These are phyloP conservation scores for Crotophaga sulcirostris DNA, from an alignment of 2,113 vertebrate species.

Conservation along the genomic window DNA sequence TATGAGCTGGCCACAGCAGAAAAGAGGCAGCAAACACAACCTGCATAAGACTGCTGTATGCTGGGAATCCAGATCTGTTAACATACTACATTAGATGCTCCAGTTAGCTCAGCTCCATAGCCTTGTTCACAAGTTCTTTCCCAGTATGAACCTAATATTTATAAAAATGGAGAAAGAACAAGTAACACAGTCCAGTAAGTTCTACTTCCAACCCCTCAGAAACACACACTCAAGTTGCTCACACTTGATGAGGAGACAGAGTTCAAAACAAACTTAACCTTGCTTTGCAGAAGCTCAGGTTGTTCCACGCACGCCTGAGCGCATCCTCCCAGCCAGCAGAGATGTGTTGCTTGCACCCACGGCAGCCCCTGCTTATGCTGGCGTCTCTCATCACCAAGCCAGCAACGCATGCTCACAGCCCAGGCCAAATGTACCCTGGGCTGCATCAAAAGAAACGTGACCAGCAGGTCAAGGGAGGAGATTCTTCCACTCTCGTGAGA, in stretches of 20 bases:
- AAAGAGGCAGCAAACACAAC: neutral
- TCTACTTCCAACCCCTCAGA: neutral
- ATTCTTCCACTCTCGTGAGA: too few species aligned
- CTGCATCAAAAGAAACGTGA: too few species aligned
- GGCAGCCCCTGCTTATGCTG: neutral
- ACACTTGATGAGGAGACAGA: neutral
- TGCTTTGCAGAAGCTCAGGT: fast-evolving
- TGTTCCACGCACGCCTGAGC: fast-evolving
- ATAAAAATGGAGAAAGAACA: neutral
- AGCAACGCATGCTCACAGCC: too few species aligned
- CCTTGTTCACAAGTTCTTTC: neutral
- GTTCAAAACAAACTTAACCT: neutral
- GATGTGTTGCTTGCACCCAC: neutral
- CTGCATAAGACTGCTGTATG: fast-evolving
- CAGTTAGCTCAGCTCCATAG: neutral
- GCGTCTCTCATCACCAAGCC: neutral
- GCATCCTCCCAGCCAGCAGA: neutral
- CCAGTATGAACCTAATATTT: fast-evolving
- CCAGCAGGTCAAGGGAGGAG: too few species aligned
- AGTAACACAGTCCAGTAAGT: fast-evolving
- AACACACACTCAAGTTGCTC: neutral
- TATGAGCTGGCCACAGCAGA: neutral
- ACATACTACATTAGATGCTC: fast-evolving
- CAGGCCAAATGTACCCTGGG: too few species aligned
- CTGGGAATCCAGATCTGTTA: neutral